Conservation (phyloP, 30 jellyfish, hydroid and myxozoan genomes). For the Clytia hemisphaerica region DNA sequence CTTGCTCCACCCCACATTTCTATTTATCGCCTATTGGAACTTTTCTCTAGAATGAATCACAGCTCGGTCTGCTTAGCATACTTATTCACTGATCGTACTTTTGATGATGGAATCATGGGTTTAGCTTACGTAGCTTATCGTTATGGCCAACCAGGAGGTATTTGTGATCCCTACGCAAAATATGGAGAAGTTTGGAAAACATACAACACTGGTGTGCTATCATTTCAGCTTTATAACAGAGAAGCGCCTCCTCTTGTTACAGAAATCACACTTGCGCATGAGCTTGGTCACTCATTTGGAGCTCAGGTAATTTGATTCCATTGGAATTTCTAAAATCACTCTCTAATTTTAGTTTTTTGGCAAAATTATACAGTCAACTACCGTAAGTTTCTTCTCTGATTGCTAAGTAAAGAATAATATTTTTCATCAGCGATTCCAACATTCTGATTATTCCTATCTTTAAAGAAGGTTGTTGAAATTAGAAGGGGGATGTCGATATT, state of each 20-base stretch:
- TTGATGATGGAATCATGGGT: slow-evolving; percentile 86
- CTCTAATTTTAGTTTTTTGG: no score
- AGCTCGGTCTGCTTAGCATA: slow-evolving; percentile 77
- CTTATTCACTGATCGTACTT: slow-evolving; percentile 84
- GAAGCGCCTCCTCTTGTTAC: slow-evolving; percentile 90
- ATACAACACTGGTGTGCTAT: slow-evolving; percentile 81
- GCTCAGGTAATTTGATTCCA: slow-evolving; percentile 60
- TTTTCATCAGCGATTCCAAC: no score
- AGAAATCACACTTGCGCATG: slow-evolving; percentile 89
- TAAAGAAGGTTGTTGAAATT: no score
- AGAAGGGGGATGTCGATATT: no score
- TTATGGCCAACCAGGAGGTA: slow-evolving; percentile 97
- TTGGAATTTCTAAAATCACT: no score
- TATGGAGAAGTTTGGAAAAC: slow-evolving; percentile 69
- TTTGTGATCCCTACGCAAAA: slow-evolving; percentile 86
- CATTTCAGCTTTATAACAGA: slow-evolving; percentile 69
- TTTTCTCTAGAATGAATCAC: slow-evolving; percentile 74
- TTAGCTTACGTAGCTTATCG: slow-evolving; percentile 88
- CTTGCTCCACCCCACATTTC: slow-evolving; percentile 59
- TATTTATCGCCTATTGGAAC: slow-evolving; percentile 46
- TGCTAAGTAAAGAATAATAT: no score
- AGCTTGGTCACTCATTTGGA: slow-evolving; percentile 92
- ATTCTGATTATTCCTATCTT: no score
- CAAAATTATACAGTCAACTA: no score
- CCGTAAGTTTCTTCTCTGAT: no score